These are phyloP conservation scores for Oriolus oriolus DNA, from an alignment of 2,113 vertebrate species.

Conservation along the genomic window DNA sequence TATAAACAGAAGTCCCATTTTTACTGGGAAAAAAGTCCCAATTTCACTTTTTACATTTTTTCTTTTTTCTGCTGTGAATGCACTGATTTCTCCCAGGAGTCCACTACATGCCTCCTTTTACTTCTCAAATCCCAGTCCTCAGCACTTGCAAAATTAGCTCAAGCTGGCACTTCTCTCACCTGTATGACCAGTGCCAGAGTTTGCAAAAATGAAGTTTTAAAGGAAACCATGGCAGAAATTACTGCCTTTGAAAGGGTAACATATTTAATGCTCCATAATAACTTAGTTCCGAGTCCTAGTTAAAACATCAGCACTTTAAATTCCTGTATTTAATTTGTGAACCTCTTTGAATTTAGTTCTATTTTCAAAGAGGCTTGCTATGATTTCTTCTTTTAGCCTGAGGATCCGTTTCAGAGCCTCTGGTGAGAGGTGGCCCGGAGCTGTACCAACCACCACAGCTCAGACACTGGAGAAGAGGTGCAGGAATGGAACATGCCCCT, in stretches of 20 bases:
- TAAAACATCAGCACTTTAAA: neutral
- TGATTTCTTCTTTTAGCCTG: neutral
- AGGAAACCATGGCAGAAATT: neutral
- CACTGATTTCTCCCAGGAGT: neutral
- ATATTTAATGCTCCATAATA: neutral
- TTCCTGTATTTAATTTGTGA: neutral
- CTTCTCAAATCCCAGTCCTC: neutral
- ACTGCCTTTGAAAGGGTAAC: neutral
- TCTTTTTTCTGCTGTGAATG: neutral
- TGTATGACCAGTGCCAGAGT: neutral
- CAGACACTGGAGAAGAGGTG: neutral
- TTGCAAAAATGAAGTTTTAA: neutral
- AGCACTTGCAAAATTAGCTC: neutral
- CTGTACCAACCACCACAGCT: neutral
- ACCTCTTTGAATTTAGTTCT: neutral
- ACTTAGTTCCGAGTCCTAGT: neutral
- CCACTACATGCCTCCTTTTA: neutral
- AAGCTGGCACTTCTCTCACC: neutral
- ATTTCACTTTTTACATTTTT: neutral
- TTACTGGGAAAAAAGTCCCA: neutral
- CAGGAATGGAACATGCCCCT: neutral
- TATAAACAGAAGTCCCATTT: neutral
- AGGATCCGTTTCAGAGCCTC: neutral
- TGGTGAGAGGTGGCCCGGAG: accelerated
- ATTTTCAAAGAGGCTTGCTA: neutral